Base-by-base conservation (phyloP, 92 coral and sea anemone species). In the Paramuricea clavata region DNA sequence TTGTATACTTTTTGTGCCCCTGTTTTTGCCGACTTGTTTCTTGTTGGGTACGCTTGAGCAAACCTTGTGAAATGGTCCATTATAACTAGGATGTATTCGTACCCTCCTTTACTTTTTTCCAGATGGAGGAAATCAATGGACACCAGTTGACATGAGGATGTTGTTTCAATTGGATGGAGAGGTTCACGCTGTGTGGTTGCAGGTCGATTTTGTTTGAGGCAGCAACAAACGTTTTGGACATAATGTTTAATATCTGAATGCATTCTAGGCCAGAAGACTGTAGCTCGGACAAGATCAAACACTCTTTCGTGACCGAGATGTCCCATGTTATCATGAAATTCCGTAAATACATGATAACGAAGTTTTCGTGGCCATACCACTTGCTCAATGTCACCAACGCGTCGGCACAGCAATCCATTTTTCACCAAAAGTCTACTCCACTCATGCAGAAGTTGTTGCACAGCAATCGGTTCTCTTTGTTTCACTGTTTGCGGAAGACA, bases 231-330 rank as follows among this genome's bases (percentile, higher is more conserved):
- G 65, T 76, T 76, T 31, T 47, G 65, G 3, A 76, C 65, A 27
- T 44, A 74, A 44, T 74, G 80, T 12, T 16, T 74, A 9, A 74
- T 74, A 23, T 74, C 80, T 4, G 32, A 16, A n/a, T 74, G 60
- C 80, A 74, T 74, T 2, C 34, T 13, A 44, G 57, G 60, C 77
- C 77, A 71, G 49, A 7, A 71, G 12, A 71, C 19, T 65, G 47
- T 35, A 71, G 81, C 31, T 47, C 65, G 65, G 2, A 36, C 81
- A 10, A 76, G 39, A 27, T 76, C 65, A 76, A 26, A 76, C 17
- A 76, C 81, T 27, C 39, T 34, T 49, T 76, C 81, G 43, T 76
- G 81, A 25, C 81, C 81, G 39, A 76, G 65, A 33, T 49, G 81
- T 76, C 81, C 65, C 81, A 76, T 76, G 13, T 76, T 30, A 19